Conservation (phyloP, 2,888 invertebrate species). For the Melinaea marsaeus region DNA sequence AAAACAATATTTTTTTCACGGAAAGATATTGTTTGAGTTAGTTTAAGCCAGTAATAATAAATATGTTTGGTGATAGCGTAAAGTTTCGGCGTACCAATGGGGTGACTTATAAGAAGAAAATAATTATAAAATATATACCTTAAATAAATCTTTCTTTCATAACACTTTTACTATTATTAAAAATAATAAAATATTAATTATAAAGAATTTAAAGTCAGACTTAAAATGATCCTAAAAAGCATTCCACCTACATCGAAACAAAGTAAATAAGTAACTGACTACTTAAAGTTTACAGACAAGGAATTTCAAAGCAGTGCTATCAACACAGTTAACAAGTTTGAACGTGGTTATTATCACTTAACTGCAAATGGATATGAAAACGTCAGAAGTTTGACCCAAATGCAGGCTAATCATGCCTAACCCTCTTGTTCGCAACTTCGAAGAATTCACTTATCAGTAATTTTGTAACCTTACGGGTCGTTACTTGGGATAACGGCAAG, state of each 20-base stretch:
- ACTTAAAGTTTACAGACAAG: background rate
- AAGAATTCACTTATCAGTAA: slow-evolving; percentile 15
- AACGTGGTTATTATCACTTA: background rate
- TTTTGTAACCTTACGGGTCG: slow-evolving; percentile 10
- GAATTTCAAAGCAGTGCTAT: background rate
- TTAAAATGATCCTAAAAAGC: slow-evolving; percentile 1
- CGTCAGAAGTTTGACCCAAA: slow-evolving; percentile 1
- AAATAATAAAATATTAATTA: too few relatives aligned
- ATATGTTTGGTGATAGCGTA: too few relatives aligned
- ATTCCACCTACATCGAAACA: background rate
- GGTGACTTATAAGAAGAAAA: too few relatives aligned
- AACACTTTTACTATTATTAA: too few relatives aligned
- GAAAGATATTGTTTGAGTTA: too few relatives aligned
- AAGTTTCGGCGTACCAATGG: too few relatives aligned
- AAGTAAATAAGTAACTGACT: background rate
- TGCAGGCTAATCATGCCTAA: slow-evolving; percentile 2
- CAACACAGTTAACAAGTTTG: background rate
- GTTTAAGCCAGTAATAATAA: too few relatives aligned
- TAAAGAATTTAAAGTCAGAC: too few relatives aligned
- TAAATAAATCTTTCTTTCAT: too few relatives aligned
- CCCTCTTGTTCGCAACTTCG: background rate
- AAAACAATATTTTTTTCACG: too few relatives aligned
- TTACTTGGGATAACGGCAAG: slow-evolving; percentile 16
- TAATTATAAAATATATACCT: too few relatives aligned
- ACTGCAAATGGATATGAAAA: slow-evolving; percentile 5